Percentiles rank a stretch among this genome's conserved stretches.
Evolutionary conservation across 2,797 vertebrate species (phyloP).

Genomic region (Mormyrops boulengeri): DNA sequence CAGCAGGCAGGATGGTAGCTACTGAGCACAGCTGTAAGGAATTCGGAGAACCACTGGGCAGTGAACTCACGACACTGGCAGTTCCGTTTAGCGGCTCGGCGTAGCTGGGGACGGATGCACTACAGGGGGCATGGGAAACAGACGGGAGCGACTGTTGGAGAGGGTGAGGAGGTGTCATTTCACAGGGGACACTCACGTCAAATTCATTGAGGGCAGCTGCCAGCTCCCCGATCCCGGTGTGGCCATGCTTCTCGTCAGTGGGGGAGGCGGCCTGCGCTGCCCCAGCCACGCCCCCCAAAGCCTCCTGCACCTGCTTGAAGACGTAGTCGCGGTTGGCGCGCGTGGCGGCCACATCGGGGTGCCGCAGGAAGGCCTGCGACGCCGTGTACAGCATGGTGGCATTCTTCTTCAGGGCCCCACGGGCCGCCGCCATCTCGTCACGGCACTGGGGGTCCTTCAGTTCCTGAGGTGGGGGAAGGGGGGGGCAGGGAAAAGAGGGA

Average conservation of each 20-base stretch:
- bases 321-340: constrained; percentile 96
- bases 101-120: background rate
- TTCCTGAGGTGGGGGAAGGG: constrained; percentile 60
- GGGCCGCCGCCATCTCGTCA: constrained; percentile 95
- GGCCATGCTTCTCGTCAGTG: constrained; percentile 89
- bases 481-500: background rate
- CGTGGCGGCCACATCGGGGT: constrained; percentile 91
- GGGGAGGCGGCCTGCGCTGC: constrained; percentile 94
- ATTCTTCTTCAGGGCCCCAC: constrained; percentile 94
- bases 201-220: constrained; percentile 96
- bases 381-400: constrained; percentile 97
- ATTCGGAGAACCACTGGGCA: background rate
- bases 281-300: constrained; percentile 90
- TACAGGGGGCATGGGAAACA: background rate
- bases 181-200: constrained; percentile 72
- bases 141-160: background rate
- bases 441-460: constrained; percentile 95
- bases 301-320: constrained; percentile 98
- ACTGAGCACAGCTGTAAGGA: background rate
- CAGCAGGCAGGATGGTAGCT: background rate
- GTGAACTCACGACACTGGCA: background rate
- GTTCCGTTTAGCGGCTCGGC: background rate
- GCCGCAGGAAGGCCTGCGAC: constrained; percentile 91
- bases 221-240: constrained; percentile 91
- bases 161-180: background rate